Conservation (phyloP, 2,888 invertebrate species). For the Pollenia angustigena region DNA sequence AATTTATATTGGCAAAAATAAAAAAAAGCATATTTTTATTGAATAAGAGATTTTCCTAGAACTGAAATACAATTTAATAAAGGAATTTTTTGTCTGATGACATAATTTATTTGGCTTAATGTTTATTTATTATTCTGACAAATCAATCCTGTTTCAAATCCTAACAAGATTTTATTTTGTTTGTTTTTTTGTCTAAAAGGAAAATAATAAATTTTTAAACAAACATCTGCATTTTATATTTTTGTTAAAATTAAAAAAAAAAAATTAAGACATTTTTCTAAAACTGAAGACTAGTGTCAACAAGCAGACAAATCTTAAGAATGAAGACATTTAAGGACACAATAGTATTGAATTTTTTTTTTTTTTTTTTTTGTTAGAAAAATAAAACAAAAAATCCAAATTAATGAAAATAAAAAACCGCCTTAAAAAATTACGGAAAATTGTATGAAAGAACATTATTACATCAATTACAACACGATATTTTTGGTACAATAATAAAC, state of each 20-base stretch:
- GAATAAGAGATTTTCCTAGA: neutral
- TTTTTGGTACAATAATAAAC: slow-evolving; percentile 53
- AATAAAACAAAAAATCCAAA: slow-evolving; percentile 42
- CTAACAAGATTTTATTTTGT: slow-evolving; percentile 63
- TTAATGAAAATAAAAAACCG: slow-evolving; percentile 70
- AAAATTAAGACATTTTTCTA: slow-evolving; percentile 18
- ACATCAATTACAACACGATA: slow-evolving; percentile 66
- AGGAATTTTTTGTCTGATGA: neutral
- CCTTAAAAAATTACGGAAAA: slow-evolving; percentile 56
- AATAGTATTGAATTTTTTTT: neutral
- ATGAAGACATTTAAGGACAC: slow-evolving; percentile 38
- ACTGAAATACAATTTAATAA: neutral
- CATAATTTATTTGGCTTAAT: slow-evolving; percentile 4
- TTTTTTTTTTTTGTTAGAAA: neutral
- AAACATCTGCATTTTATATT: slow-evolving; percentile 54
- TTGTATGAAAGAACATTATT: slow-evolving; percentile 54
- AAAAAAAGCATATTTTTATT: too few relatives aligned
- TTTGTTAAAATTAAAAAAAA: slow-evolving; percentile 22
- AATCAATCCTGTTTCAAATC: slow-evolving; percentile 39
- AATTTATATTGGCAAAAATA: too few relatives aligned
- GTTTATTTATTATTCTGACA: slow-evolving; percentile 19
- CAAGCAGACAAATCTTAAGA: slow-evolving; percentile 7
- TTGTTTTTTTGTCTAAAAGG: neutral
- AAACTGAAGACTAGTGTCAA: slow-evolving; percentile 22
- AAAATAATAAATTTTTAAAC: slow-evolving; percentile 7